Conservation (phyloP, 2,113 vertebrate species). For the Saguinus midas region DNA sequence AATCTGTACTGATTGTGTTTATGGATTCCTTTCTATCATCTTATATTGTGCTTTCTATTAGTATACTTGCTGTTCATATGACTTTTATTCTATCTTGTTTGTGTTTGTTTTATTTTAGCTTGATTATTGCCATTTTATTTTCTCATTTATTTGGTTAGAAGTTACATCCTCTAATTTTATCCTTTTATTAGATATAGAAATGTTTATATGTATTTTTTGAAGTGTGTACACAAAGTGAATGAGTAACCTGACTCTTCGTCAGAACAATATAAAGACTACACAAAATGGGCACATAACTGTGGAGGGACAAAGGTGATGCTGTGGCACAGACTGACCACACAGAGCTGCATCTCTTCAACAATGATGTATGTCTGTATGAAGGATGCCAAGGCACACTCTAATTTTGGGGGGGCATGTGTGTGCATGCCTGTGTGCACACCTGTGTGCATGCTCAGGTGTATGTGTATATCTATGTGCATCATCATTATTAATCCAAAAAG, state of each 20-base stretch:
- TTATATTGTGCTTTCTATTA: neutral
- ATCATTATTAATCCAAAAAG: neutral
- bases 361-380: accelerated
- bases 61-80: neutral
- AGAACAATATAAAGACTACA: neutral
- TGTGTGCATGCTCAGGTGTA: accelerated
- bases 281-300: too few species aligned
- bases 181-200: neutral
- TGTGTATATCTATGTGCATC: neutral
- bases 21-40: neutral
- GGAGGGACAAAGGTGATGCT: neutral
- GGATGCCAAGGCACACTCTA: neutral
- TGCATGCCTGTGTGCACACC: too few species aligned
- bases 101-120: neutral
- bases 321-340: accelerated
- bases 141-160: neutral
- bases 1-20: neutral
- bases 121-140: neutral
- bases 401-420: neutral
- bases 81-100: neutral
- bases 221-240: neutral
- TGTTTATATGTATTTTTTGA: neutral
- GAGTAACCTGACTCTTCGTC: neutral
- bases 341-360: neutral
- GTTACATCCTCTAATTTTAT: neutral